Percentiles rank a stretch among this genome's conserved stretches.
Evolutionary conservation across 2,797 vertebrate species (phyloP).

Genomic region (Taenioides sp.): DNA sequence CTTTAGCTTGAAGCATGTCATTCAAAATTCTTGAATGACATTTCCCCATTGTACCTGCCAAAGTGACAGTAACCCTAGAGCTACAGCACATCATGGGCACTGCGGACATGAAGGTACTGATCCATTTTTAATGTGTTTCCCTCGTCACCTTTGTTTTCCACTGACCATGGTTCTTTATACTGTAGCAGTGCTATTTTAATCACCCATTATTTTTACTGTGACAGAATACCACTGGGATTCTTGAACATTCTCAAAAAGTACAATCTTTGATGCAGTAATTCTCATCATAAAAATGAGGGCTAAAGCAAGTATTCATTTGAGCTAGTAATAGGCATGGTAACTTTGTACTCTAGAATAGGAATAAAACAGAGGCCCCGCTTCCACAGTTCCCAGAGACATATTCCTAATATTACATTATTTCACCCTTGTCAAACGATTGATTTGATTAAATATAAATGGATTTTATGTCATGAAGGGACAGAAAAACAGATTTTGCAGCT

Average conservation of each 20-base stretch:
- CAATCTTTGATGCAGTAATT: not conserved
- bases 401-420: not conserved
- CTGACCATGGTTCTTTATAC: constrained; percentile 3
- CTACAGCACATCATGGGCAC: constrained; percentile 32
- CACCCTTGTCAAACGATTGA: not conserved
- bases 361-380: not conserved
- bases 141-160: not conserved
- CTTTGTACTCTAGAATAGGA: not conserved
- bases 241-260: not conserved
- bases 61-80: constrained; percentile 43
- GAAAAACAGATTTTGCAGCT: constrained; percentile 7
- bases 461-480: not conserved
- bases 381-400: no score
- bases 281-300: not conserved
- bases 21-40: no score
- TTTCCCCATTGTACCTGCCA: constrained; percentile 42
- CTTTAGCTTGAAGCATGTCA: constrained; percentile 29
- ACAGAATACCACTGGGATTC: not conserved
- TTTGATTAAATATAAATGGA: not conserved
- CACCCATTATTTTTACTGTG: not conserved
- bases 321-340: no score
- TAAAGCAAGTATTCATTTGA: not conserved
- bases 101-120: constrained; percentile 22
- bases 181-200: constrained; percentile 1
- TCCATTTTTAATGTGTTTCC: constrained; percentile 45